Conservation (phyloP, 2,888 invertebrate species). For the Eilema griseolum region DNA sequence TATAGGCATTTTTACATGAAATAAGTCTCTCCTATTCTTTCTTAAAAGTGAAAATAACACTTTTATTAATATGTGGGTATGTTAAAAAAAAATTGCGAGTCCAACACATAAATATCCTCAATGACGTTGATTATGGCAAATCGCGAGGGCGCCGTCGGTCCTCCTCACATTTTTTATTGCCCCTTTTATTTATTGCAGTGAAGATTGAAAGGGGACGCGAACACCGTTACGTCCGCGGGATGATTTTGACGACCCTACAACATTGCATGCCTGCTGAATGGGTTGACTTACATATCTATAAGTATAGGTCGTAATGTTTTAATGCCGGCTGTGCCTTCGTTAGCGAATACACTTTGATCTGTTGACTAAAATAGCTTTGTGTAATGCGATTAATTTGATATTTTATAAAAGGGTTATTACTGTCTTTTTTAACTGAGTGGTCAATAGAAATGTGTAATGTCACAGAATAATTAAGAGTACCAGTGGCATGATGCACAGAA, state of each 20-base stretch:
- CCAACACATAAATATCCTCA: constrained; percentile 66
- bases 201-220: constrained; percentile 84
- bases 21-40: background rate
- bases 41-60: constrained; percentile 1
- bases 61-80: constrained; percentile 34
- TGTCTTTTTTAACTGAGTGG: constrained; percentile 3
- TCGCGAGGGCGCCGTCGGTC: constrained; percentile 68
- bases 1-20: background rate
- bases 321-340: constrained; percentile 45
- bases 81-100: constrained; percentile 42
- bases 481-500: no score
- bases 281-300: constrained; percentile 40
- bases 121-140: constrained; percentile 68
- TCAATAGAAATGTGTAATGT: background rate
- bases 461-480: background rate
- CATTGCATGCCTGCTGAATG: constrained; percentile 57
- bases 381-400: constrained; percentile 35
- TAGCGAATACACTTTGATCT: constrained; percentile 47
- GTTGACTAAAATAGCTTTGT: constrained; percentile 35
- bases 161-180: constrained; percentile 77
- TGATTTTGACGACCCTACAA: constrained; percentile 73
- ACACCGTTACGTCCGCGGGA: constrained; percentile 66
- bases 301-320: constrained; percentile 40
- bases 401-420: constrained; percentile 27
- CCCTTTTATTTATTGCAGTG: constrained; percentile 85